Evolutionary conservation across 1,140 invertebrate genomes (phyloP), one percentile per base, ranked within the genome.

Genomic region (Heliconius eleuchia): DNA sequence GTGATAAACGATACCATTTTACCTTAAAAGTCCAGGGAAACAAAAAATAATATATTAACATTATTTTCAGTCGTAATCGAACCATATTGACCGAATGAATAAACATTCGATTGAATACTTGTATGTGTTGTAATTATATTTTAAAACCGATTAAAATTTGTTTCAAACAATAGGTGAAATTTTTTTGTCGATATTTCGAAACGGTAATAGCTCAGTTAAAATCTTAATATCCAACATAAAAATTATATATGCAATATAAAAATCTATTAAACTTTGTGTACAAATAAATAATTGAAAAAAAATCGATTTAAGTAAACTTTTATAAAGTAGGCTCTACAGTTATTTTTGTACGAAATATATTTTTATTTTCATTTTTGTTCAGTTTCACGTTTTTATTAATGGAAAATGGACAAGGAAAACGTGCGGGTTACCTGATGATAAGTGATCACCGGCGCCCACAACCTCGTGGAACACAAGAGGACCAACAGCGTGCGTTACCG

Each of bases 221-320:
- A 60, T 60, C 57, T 66, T 66, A 66, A 66, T 16, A 16, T 66
- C 4, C 11, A 1, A 27, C 27, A 30, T 27, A 30, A 30, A 57
- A 66, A 66, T 66, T 66, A 16, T 66, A 30, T 66, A 66, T 5
- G 42, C 42, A 42, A 18, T 66, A 66, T 16, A 66, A 66, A 66
- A 66, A 66, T 66, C 57, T 23, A 66, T 66, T 66, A 66, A 66
- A 66, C 11, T 16, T 66, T 66, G 57, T 66, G 23, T 66, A 16
- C 3, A 30, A 27, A 27, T 30, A 23, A 66, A 66, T 66, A 66
- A 66, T 66, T 13, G 3, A 11, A 13, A 37, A 8, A 66, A 66
- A 16, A 16, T 13, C 57, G n/a, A 27, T 66, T 27, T 13, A 30
- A 66, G 8, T 27, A 57, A 55, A 55, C 19, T 0, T 18, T 52